Conservation (phyloP, 2,888 invertebrate genomes). For the Agriopis leucophaearia region DNA sequence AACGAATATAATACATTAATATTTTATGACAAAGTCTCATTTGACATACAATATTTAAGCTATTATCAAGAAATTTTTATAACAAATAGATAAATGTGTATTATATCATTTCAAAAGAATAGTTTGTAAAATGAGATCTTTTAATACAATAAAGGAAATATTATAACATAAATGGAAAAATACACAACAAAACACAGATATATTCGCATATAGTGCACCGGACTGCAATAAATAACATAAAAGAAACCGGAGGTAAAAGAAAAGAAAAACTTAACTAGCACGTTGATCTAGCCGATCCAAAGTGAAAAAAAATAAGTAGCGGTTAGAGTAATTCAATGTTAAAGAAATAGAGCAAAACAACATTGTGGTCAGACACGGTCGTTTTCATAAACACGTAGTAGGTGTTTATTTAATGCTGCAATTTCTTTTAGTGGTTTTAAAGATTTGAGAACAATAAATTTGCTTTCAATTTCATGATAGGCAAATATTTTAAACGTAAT, state of each 20-base stretch:
- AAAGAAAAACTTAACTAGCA: conserved; percentile 42
- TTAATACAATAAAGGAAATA: neutral
- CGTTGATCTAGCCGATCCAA: conserved; percentile 37
- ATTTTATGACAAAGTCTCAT: neutral
- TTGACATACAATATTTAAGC: neutral
- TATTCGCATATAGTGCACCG: conserved; percentile 8
- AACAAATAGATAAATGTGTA: no score
- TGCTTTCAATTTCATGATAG: neutral
- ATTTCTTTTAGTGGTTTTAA: conserved; percentile 27
- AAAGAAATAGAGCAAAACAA: conserved; percentile 61
- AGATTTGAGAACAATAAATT: neutral
- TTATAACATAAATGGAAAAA: neutral
- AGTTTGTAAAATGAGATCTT: neutral
- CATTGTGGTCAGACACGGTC: conserved; percentile 44
- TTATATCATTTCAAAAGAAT: no score
- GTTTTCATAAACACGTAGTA: conserved; percentile 40
- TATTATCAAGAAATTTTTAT: no score
- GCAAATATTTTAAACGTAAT: neutral
- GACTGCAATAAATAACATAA: conserved; percentile 24
- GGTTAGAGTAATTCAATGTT: conserved; percentile 56
- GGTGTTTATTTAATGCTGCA: conserved; percentile 34
- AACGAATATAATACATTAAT: no score
- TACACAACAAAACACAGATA: neutral
- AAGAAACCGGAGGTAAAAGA: conserved; percentile 38
- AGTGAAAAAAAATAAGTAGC: conserved; percentile 53